Percentiles rank a stretch among this genome's conserved stretches.
Conservation (phyloP, 2,888 invertebrate species). For the Vesta saturnalis region DNA sequence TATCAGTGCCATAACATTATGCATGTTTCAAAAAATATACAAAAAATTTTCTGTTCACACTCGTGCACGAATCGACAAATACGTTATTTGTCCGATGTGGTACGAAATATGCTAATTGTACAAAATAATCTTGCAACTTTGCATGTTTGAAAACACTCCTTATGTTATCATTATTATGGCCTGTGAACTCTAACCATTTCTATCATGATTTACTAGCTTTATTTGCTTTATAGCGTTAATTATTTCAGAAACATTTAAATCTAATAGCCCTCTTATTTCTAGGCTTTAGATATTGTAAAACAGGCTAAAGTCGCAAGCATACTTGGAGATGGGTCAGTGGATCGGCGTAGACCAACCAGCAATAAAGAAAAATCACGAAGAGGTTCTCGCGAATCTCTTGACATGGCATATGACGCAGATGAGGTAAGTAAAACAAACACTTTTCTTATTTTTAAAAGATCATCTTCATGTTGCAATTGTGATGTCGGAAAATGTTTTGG, state of each 20-base stretch:
- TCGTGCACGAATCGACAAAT: too few species aligned
- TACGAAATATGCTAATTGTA: too few species aligned
- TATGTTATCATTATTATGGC: too few species aligned
- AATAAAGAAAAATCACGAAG: slow-evolving; percentile 72
- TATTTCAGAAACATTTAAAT: background rate
- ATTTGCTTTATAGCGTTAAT: background rate
- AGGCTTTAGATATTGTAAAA: slow-evolving; percentile 94
- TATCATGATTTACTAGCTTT: too few species aligned
- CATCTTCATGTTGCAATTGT: background rate
- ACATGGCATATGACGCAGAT: slow-evolving; percentile 78
- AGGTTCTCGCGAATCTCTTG: slow-evolving; percentile 77
- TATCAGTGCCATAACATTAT: too few species aligned
- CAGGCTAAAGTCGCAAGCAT: slow-evolving; percentile 86
- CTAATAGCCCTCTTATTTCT: slow-evolving; percentile 40
- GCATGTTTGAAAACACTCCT: too few species aligned
- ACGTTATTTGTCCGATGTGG: too few species aligned
- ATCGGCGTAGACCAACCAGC: slow-evolving; percentile 60
- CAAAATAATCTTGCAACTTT: too few species aligned
- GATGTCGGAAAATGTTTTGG: slow-evolving; percentile 1
- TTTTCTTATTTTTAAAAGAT: background rate
- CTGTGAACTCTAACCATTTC: too few species aligned
- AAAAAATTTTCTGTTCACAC: too few species aligned
- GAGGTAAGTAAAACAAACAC: slow-evolving; percentile 66
- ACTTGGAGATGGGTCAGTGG: slow-evolving; percentile 69
- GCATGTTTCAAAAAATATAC: too few species aligned